Evolutionary conservation across 2,888 invertebrate genomes (phyloP).

Genomic region (Dorcus hopei): DNA sequence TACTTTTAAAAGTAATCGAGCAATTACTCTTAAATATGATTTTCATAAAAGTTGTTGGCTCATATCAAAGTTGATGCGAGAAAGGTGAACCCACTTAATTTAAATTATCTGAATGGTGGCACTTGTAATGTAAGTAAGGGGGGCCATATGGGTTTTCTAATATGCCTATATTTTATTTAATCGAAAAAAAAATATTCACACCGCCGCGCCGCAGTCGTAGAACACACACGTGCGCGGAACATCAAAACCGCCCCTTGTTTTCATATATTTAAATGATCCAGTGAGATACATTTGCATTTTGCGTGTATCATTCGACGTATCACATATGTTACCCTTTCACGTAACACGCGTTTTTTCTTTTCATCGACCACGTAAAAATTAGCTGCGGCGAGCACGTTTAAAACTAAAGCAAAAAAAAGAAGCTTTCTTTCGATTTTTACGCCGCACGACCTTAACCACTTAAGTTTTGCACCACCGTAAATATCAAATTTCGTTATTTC

Average conservation of each 20-base stretch:
- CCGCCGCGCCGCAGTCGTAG: slow-evolving; percentile 28
- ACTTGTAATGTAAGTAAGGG: slow-evolving; percentile 10
- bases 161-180: slow-evolving; percentile 40
- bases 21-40: background rate
- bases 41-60: background rate
- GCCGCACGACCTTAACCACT: too few species aligned
- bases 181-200: slow-evolving; percentile 33
- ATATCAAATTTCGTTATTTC: too few species aligned
- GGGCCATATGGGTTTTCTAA: slow-evolving; percentile 39
- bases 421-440: too few species aligned
- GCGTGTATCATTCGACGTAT: slow-evolving; percentile 34
- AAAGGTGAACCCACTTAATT: background rate
- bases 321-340: slow-evolving; percentile 39
- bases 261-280: slow-evolving; percentile 45
- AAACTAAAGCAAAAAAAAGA: too few species aligned
- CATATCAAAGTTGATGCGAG: background rate
- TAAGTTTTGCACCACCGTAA: too few species aligned
- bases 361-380: too few species aligned
- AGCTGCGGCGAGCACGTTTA: too few species aligned
- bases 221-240: slow-evolving; percentile 40
- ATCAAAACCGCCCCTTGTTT: slow-evolving; percentile 41
- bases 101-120: slow-evolving; percentile 8
- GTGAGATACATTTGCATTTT: slow-evolving; percentile 42
- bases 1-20: background rate
- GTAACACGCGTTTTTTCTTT: background rate